These are phyloP conservation scores for Colius striatus DNA, from an alignment of 2,113 vertebrate genomes.

Conservation along the genomic window DNA sequence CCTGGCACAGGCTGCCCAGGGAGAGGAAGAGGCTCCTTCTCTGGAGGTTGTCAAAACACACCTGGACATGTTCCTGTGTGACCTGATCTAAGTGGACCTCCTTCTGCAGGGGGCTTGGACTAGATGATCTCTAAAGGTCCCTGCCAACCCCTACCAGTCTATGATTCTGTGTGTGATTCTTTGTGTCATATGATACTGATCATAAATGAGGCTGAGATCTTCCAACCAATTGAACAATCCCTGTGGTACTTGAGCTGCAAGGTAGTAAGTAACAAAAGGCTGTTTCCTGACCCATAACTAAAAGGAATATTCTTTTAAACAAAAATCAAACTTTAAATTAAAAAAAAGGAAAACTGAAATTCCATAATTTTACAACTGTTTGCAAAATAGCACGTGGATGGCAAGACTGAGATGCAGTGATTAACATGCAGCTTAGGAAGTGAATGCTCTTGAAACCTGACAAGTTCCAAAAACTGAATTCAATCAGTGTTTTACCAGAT, in stretches of 20 bases:
- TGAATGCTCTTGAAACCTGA: neutral
- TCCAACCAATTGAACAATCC: neutral
- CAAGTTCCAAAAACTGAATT: neutral
- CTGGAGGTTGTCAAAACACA: no score
- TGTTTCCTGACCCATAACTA: neutral
- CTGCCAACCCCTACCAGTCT: no score
- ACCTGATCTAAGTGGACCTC: no score
- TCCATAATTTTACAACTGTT: neutral
- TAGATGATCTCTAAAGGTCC: no score
- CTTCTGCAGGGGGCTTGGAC: no score
- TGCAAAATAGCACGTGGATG: neutral
- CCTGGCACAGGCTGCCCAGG: no score
- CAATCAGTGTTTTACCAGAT: neutral
- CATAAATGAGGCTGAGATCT: neutral
- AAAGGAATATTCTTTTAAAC: neutral
- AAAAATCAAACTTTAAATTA: neutral
- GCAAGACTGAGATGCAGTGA: neutral
- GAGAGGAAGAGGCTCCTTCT: no score
- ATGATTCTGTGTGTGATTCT: neutral
- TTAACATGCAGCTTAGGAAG: neutral
- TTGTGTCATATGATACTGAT: neutral
- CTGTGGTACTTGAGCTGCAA: neutral
- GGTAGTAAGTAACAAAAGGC: neutral
- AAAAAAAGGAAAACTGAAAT: neutral
- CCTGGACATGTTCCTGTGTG: no score